Evolutionary conservation across 2,888 invertebrate species (phyloP).

Genomic region (Catocala sponsa): DNA sequence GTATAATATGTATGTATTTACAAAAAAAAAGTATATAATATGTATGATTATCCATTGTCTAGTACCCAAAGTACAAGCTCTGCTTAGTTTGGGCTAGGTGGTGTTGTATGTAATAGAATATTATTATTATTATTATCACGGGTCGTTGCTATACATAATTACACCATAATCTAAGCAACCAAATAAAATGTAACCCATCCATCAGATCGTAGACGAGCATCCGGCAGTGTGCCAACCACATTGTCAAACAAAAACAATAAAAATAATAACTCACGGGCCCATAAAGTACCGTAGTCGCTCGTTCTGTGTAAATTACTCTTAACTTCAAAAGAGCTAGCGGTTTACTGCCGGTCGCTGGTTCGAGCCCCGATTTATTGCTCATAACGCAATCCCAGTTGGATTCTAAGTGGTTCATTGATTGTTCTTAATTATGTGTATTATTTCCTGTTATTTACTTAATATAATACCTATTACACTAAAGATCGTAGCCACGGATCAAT

Average conservation of each 20-base stretch:
- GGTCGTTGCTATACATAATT: too few relatives aligned
- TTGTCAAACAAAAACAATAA: slow-evolving; percentile 34
- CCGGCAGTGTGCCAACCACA: slow-evolving; percentile 36
- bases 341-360: slow-evolving; percentile 20
- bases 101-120: too few relatives aligned
- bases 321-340: slow-evolving; percentile 60
- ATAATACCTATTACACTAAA: too few relatives aligned
- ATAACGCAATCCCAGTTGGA: slow-evolving; percentile 15
- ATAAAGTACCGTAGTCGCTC: slow-evolving; percentile 27
- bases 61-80: too few relatives aligned
- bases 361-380: slow-evolving; percentile 23
- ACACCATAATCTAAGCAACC: background rate
- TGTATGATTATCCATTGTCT: too few relatives aligned
- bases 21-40: too few relatives aligned
- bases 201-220: slow-evolving; percentile 2
- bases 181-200: slow-evolving; percentile 11
- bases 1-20: too few relatives aligned
- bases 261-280: slow-evolving; percentile 28
- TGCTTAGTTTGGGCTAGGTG: too few relatives aligned
- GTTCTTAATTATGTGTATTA: slow-evolving; percentile 21
- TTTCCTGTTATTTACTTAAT: slow-evolving; percentile 10
- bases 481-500: too few relatives aligned
- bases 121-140: too few relatives aligned
- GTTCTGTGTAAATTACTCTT: slow-evolving; percentile 62
- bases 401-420: slow-evolving; percentile 27